Evolutionary conservation across 2,797 vertebrate genomes (phyloP).

Genomic region (Xenops minutus): DNA sequence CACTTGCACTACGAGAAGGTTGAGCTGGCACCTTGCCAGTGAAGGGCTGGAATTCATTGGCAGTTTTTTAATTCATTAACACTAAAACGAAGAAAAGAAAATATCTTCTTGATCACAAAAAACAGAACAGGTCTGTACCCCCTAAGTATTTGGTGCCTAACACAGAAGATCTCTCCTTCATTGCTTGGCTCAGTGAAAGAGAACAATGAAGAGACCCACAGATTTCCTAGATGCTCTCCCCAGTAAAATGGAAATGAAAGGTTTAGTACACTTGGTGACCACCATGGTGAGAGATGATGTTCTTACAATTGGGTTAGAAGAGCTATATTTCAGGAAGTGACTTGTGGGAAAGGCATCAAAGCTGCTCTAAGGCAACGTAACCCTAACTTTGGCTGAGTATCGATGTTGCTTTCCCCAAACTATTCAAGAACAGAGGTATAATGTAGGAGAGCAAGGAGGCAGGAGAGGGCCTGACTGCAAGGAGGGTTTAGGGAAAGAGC

Average conservation of each 20-base stretch:
- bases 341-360: neutral
- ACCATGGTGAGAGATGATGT: neutral
- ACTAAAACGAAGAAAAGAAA: neutral
- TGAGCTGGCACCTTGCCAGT: neutral
- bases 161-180: neutral
- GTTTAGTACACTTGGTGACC: too few species aligned
- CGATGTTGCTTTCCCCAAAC: neutral
- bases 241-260: neutral
- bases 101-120: neutral
- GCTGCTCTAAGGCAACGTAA: neutral
- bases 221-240: neutral
- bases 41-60: neutral
- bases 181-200: neutral
- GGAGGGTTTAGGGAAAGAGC: neutral
- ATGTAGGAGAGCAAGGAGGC: neutral
- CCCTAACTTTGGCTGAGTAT: neutral
- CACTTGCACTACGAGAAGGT: neutral
- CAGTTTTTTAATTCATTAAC: neutral
- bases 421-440: neutral
- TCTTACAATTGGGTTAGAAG: neutral
- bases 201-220: neutral
- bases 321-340: neutral
- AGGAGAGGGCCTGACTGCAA: neutral
- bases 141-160: neutral
- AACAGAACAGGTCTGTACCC: neutral